Percentiles rank a stretch among this genome's conserved stretches.
Conservation (phyloP, 2,797 vertebrate genomes). For the Enteromius argenteus region DNA sequence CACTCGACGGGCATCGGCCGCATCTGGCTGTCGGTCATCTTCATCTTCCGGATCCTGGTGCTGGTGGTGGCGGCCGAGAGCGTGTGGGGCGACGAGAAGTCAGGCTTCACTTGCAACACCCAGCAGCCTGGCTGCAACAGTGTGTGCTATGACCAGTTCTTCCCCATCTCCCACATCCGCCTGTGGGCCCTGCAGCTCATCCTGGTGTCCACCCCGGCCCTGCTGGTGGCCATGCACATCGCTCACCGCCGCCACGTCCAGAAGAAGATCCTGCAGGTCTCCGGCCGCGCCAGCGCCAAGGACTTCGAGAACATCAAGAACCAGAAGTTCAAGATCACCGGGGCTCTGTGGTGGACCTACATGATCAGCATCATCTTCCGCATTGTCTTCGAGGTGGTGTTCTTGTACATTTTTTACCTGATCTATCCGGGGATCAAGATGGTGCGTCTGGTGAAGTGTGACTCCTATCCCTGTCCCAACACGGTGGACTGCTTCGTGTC, state of each 20-base stretch:
- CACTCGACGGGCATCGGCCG: conserved; percentile 96
- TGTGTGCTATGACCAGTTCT: conserved; percentile 97
- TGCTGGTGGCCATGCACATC: conserved; percentile 97
- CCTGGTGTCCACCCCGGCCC: conserved; percentile 94
- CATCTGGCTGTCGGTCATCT: conserved; percentile 97
- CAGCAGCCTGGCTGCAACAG: conserved; percentile 98
- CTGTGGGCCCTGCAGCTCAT: conserved; percentile 98
- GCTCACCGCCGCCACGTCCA: conserved; percentile 94
- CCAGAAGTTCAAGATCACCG: conserved; percentile 91
- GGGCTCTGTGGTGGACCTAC: conserved; percentile 97
- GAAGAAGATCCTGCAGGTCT: conserved; percentile 88
- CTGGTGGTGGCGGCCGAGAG: conserved; percentile 97
- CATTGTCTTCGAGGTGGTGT: conserved; percentile 89
- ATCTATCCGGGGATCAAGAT: conserved; percentile 97
- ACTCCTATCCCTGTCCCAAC: conserved; percentile 95
- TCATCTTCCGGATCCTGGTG: conserved; percentile 98
- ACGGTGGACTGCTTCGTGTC: conserved; percentile 97
- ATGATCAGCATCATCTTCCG: conserved; percentile 93
- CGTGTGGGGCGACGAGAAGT: conserved; percentile 97
- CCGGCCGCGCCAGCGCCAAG: conserved; percentile 83
- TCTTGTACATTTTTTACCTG: conserved; percentile 97
- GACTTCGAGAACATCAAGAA: conserved; percentile 92
- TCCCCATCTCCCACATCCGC: conserved; percentile 97
- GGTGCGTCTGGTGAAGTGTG: conserved; percentile 96
- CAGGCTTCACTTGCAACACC: conserved; percentile 95